Conservation (phyloP, 2,888 invertebrate genomes). For the Andrena trimmerana region DNA sequence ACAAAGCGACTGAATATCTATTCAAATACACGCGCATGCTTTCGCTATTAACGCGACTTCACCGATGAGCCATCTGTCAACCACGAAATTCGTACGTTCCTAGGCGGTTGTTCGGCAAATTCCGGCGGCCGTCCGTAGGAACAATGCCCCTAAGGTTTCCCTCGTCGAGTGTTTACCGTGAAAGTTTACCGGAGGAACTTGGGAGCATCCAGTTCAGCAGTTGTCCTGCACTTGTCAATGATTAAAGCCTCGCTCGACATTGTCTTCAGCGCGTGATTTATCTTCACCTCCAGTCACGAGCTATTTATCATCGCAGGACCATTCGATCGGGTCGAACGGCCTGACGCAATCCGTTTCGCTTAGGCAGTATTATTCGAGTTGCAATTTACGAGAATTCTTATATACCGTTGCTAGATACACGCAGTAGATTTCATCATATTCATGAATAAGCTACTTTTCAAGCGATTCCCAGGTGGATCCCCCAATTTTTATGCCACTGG, state of each 20-base stretch:
- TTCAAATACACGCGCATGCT: constrained; percentile 63
- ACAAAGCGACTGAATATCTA: constrained; percentile 68
- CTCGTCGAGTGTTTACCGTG: constrained; percentile 57
- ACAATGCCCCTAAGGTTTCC: constrained; percentile 56
- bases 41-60: constrained; percentile 61
- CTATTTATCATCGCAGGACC: not conserved
- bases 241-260: constrained; percentile 62
- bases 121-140: constrained; percentile 48
- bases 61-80: constrained; percentile 61
- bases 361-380: no score
- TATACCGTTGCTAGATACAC: no score
- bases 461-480: not conserved
- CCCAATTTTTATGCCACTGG: no score
- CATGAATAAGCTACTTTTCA: no score
- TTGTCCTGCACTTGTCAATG: constrained; percentile 54
- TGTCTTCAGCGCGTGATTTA: constrained; percentile 26
- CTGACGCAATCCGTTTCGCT: no score
- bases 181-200: constrained; percentile 61
- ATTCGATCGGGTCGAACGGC: not conserved
- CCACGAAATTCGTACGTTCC: constrained; percentile 66
- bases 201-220: constrained; percentile 51
- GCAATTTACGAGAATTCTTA: no score
- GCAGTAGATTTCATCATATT: no score
- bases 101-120: constrained; percentile 52
- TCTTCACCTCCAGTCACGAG: constrained; percentile 15